A percentile compares a stretch with the other conserved stretches of the same genome.
These are phyloP conservation scores for Tetranychus truncatus DNA, from an alignment of 2,888 invertebrate genomes.

Conservation along the genomic window DNA sequence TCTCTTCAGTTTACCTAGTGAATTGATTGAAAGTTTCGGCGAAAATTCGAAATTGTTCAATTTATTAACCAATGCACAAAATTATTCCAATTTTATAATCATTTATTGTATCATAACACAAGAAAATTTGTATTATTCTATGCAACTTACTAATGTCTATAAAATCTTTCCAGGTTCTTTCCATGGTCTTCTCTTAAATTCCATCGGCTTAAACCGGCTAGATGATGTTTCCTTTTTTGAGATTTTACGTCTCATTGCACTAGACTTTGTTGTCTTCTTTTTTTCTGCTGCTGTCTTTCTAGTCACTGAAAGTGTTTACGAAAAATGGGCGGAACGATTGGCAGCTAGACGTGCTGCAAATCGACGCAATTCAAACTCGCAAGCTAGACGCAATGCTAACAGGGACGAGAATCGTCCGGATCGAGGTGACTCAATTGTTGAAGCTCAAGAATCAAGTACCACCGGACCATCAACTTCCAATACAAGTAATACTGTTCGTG, in stretches of 20 bases:
- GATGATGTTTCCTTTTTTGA: slow-evolving; percentile 42
- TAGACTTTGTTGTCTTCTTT: slow-evolving; percentile 45
- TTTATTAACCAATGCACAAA: too few relatives aligned
- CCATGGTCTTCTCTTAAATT: slow-evolving; percentile 44
- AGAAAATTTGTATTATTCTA: too few relatives aligned
- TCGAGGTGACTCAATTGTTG: background rate
- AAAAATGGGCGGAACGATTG: slow-evolving; percentile 12
- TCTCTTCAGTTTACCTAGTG: background rate
- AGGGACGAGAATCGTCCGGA: background rate
- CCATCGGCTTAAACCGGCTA: slow-evolving; percentile 50
- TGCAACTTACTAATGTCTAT: background rate
- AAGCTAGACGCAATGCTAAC: background rate
- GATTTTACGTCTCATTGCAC: slow-evolving; percentile 51
- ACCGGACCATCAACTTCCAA: slow-evolving; percentile 4
- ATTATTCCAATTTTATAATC: too few relatives aligned
- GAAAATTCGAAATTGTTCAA: background rate
- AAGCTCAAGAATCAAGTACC: background rate
- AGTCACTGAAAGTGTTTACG: slow-evolving; percentile 27
- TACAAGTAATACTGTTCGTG: background rate
- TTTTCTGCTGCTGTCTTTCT: slow-evolving; percentile 32
- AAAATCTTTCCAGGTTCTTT: slow-evolving; percentile 35
- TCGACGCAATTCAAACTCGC: background rate
- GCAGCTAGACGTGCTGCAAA: slow-evolving; percentile 4
- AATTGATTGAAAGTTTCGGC: background rate
- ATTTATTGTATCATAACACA: too few relatives aligned